A percentile compares a stretch with the other conserved stretches of the same genome.
These are phyloP conservation scores for Thera britannica DNA, from an alignment of 2,888 invertebrate genomes.

Conservation along the genomic window DNA sequence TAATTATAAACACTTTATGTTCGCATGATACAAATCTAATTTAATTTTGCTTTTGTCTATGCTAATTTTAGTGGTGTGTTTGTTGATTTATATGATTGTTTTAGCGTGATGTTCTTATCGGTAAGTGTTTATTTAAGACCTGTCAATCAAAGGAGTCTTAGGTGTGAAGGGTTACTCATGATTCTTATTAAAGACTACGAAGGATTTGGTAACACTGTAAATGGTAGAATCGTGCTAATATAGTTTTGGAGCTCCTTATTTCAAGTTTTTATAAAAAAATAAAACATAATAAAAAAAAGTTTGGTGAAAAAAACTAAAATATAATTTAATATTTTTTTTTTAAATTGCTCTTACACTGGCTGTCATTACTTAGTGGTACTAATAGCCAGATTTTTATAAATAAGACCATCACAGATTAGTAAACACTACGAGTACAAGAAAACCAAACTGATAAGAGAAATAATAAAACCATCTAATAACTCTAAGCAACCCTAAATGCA, in stretches of 20 bases:
- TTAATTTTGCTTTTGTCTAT: constrained; percentile 42
- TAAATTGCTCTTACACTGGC: too few species aligned
- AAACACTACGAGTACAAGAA: too few species aligned
- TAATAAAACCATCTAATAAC: constrained; percentile 14
- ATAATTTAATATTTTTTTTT: too few species aligned
- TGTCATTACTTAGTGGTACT: too few species aligned
- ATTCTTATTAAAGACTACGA: constrained; percentile 1
- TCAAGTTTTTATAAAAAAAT: too few species aligned
- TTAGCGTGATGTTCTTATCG: constrained; percentile 47
- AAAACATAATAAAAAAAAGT: too few species aligned
- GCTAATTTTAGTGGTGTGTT: constrained; percentile 48
- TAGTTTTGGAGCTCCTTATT: too few species aligned
- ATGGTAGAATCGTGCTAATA: too few species aligned
- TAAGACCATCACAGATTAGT: too few species aligned
- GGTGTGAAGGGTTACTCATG: constrained; percentile 8
- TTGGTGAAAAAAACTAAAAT: too few species aligned
- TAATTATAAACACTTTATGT: constrained; percentile 63
- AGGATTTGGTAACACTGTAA: too few species aligned
- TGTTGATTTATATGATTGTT: constrained; percentile 54
- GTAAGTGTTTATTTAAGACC: constrained; percentile 24
- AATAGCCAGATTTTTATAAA: too few species aligned
- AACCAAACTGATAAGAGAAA: constrained; percentile 6
- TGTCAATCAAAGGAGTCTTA: constrained; percentile 20
- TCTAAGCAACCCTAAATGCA: constrained; percentile 1
- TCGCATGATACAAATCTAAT: constrained; percentile 61